Evolutionary conservation across 1,140 invertebrate genomes (phyloP).

Genomic region (Phymastichus coffea): DNA sequence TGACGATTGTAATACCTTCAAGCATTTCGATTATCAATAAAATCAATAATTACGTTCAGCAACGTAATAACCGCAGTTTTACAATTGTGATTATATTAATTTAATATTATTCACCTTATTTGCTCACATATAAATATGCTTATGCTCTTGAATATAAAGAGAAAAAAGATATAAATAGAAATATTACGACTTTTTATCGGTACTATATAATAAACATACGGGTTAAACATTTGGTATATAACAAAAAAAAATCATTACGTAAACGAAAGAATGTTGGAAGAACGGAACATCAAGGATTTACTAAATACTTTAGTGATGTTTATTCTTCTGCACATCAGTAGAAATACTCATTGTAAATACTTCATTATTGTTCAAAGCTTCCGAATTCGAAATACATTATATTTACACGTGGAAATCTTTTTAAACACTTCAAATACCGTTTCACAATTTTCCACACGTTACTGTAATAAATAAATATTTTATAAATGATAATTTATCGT

Average conservation of each 20-base stretch:
- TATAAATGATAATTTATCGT: too few relatives aligned
- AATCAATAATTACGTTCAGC: background rate
- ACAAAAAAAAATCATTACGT: slow-evolving; percentile 47
- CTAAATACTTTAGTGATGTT: background rate
- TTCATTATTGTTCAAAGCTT: background rate
- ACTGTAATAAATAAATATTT: slow-evolving; percentile 11
- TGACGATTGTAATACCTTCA: slow-evolving; percentile 7
- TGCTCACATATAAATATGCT: slow-evolving; percentile 33
- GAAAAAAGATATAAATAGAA: slow-evolving; percentile 40
- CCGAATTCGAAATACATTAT: background rate
- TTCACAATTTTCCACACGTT: too few relatives aligned
- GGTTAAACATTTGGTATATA: slow-evolving; percentile 46
- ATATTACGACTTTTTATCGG: slow-evolving; percentile 17
- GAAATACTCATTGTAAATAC: slow-evolving; percentile 23
- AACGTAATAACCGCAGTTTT: slow-evolving; percentile 13
- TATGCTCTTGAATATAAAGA: slow-evolving; percentile 38
- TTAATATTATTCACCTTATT: slow-evolving; percentile 27
- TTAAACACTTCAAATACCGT: too few relatives aligned
- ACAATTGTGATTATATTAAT: slow-evolving; percentile 15
- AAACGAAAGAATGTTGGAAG: slow-evolving; percentile 21
- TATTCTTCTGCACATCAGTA: background rate
- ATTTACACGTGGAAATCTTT: background rate
- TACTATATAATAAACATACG: slow-evolving; percentile 41
- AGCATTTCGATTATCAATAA: background rate
- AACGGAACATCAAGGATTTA: background rate